Base-by-base conservation (phyloP, 2,888 invertebrate genomes). In the Acanthococcus lagerstroemiae region DNA sequence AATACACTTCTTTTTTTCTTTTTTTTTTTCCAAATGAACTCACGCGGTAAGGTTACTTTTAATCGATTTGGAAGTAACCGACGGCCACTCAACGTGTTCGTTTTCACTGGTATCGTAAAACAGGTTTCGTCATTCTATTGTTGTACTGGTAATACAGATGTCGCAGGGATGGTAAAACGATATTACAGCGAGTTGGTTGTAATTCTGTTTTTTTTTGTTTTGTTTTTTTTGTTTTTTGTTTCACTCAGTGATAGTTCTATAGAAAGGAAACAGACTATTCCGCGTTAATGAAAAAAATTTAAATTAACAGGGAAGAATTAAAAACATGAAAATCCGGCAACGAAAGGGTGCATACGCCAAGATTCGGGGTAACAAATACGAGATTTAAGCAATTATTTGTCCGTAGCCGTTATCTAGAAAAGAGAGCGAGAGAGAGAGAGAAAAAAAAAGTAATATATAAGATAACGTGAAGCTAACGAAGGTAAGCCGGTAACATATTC, bases 401-500 rank as follows among this genome's bases (percentile, higher is more conserved):
- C 50, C 50, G 52, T 37, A 30, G 61, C 37, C 37, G 61, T 61
- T 61, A 52, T 52, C 52, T 50, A 52, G 26, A 25, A 27, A n/a
- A 26, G 61, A 52, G 17, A 19, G 21, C 9, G 52, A 15, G 9
- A 24, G 22, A 12, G 52, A 22, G 52, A 52, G 52, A 52, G 52
- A 9, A 24, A 52, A 58, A 58, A 58, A 44, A 25, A 21, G 37
- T 30, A 56, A 58, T 58, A 57, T 44, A 45, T 58, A 44, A 58
- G 44, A 58, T 58, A 58, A 58, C 45, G 45, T 46, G 19, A 58
- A 58, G 58, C 25, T 58, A 58, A 58, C 58, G 61, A 52, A 61
- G 50, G 52, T 50, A 61, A 61, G 58, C 61, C 48, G 50, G 61
- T 61, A 61, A 61, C 61, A 52, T 61, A 50, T 61, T 61, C 52